phyloP scores from a whole-genome alignment of 1,140 invertebrate genomes.

The Anastrepha ludens region DNA sequence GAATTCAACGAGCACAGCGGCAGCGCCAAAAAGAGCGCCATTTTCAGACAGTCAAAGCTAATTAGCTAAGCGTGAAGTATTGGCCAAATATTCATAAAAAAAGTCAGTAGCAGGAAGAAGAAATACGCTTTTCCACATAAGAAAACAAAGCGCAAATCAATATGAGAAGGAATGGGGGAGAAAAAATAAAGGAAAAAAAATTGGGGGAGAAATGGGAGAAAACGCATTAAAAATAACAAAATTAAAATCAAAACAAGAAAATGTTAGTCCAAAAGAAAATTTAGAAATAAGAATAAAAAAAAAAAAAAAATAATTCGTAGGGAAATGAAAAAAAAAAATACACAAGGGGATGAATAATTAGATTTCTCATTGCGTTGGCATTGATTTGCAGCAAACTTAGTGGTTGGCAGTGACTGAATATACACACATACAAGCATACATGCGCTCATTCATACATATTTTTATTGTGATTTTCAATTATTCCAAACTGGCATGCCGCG shows the following conservation, averaged over 20 bases:
- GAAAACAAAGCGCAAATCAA: slow-evolving; percentile 47
- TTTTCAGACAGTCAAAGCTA: slow-evolving; percentile 56
- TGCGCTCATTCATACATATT: not conserved
- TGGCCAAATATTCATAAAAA: not conserved
- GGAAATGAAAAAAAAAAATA: not conserved
- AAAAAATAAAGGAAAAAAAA: too few relatives aligned
- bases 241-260: slow-evolving; percentile 52
- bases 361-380: slow-evolving; percentile 63
- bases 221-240: slow-evolving; percentile 18
- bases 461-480: slow-evolving; percentile 49
- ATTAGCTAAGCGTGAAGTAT: slow-evolving; percentile 58
- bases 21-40: slow-evolving; percentile 6
- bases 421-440: too few relatives aligned
- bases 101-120: not conserved
- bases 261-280: slow-evolving; percentile 50
- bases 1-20: not conserved
- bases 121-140: not conserved
- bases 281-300: slow-evolving; percentile 22
- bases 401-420: not conserved
- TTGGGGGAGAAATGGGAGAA: not conserved
- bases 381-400: not conserved
- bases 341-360: slow-evolving; percentile 73
- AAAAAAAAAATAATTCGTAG: slow-evolving; percentile 1
- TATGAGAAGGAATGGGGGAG: not conserved
- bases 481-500: slow-evolving; percentile 29